phyloP scores from a whole-genome alignment of 2,113 vertebrate genomes.

The Gopherus flavomarginatus region DNA sequence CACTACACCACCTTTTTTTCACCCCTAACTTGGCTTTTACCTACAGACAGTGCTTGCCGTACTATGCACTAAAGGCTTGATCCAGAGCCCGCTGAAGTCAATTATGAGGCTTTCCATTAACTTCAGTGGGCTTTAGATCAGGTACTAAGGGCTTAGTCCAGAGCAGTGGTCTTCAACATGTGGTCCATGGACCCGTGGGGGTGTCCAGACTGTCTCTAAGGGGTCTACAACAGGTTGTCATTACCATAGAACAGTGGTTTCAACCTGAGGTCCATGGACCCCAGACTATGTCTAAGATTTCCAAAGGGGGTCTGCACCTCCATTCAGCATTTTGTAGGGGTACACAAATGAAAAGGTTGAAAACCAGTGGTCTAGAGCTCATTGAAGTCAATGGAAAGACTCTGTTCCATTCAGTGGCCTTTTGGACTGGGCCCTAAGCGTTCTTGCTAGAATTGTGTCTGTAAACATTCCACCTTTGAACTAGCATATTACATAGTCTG shows the following conservation, averaged over 20 bases:
- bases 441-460: neutral
- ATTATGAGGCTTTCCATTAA: neutral
- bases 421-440: neutral
- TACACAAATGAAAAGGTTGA: neutral
- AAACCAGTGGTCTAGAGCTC: neutral
- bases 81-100: neutral
- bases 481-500: neutral
- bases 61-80: neutral
- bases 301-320: neutral
- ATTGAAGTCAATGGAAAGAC: neutral
- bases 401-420: accelerated
- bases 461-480: neutral
- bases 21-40: neutral
- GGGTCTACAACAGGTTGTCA: neutral
- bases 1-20: neutral
- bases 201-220: neutral
- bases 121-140: neutral
- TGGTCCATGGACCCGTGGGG: neutral
- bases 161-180: neutral
- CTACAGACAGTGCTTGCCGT: neutral
- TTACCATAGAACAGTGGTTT: neutral
- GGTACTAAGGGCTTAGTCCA: neutral
- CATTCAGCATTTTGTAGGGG: neutral
- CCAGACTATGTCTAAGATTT: neutral
- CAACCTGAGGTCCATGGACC: neutral